Base-by-base conservation (phyloP, 2,888 invertebrate genomes). In the Latrodectus elegans region DNA sequence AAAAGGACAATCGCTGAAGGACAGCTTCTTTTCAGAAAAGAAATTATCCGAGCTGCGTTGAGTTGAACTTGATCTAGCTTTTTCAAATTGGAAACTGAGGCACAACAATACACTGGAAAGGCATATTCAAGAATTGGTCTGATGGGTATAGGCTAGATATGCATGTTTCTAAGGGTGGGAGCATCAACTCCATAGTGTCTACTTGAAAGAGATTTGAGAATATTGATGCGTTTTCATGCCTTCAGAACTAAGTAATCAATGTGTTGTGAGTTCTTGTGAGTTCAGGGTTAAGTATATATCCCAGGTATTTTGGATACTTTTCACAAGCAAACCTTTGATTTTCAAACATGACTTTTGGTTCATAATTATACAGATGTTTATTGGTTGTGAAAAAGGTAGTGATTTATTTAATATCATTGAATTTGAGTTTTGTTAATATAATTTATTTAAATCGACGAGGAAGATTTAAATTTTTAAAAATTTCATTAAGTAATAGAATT, bases 231-330 rank as follows among this genome's bases (percentile, higher is more conserved):
- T 52, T 81, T 81, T 15, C 64, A 73, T n/a, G 12, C 12, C 11
- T 81, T 81, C 65, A 49, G 17, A 9, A 12, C n/a, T 60, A 79
- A 17, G 10, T 74, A 17, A 12, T 83, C 75, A 70, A 83, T 73
- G 53, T 65, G 73, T 26, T 72, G 74, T n/a, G n/a, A n/a, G 15
- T 81, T 65, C 65, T 12, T 51, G 67, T 81, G 52, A 64, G 53
- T 60, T 82, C 74, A 2, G 74, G n/a, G n/a, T 82, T 68, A 2
- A 82, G 17, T 55, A 82, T 68, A 10, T 49, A 67, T 4, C 22
- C 71, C 68, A 78, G 14, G 11, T 78, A 78, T 51, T 78, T 78
- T 1, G 52, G 68, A 9, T 68, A 68, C 14, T 78, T 78, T 53
- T 67, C 78, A 15, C 67, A 77, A 12, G 77, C 68, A 67, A 77